Base-by-base conservation (phyloP, 2,113 vertebrate genomes). In the Phrynosoma platyrhinos region DNA sequence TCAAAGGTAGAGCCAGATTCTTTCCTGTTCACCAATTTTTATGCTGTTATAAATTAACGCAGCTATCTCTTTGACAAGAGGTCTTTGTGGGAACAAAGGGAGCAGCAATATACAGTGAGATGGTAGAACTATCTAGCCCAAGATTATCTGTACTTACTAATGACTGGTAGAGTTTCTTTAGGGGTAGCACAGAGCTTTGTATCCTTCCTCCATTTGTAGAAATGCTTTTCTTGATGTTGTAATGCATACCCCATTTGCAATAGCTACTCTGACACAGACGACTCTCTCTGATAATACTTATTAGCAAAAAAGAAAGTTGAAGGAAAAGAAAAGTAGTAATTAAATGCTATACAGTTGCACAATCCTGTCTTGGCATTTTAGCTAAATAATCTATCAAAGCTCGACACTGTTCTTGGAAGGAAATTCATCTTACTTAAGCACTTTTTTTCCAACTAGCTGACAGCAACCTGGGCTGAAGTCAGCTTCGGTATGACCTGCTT, bases 301-400 rank as follows among this genome's bases (percentile, higher is more conserved):
- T 79, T 86, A 86, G 58, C 58, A 68, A 83, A 30, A 30, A 75
- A 77, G 71, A 40, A 58, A 32, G 58, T 36, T 66, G 72, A 83
- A 5, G 4, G 36, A 58, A 83, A 83, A 52, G 62, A 74, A 77
- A 40, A 76, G 25, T 12, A 71, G 62, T 88, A 66, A 77, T 83
- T 88, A 77, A 68, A 68, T 18, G 36, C n/a, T 88, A 83, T 47
- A 69, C 42, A 27, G 68, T 32, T 55, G 9, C 69, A 47, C 87
- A 83, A 76, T 78, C 62, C 18, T 16, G 4, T 72, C 71, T n/a
- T 74, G 40, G 40, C 42, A 88, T 68, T 52, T 88, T 42, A 83
- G 87, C n/a, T 18, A 82, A 82, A 76, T 74, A 68, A 77, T 68
- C 55, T 55, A 36, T 78, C n/a, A 83, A 58, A 12, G 5, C n/a